Conservation (phyloP, 2,888 invertebrate genomes). For the Busseola fusca region DNA sequence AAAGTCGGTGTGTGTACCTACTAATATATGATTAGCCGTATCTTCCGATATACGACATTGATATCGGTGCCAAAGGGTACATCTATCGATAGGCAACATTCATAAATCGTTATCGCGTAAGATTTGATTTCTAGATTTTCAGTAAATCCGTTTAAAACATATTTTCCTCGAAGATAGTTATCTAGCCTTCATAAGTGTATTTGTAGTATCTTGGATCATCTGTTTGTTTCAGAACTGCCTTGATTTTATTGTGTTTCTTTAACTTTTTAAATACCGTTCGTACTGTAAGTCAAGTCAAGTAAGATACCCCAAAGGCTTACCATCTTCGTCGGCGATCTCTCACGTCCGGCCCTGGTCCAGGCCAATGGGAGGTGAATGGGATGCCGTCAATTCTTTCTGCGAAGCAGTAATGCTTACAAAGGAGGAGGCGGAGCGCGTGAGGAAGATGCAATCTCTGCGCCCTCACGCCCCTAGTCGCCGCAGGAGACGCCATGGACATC, state of each 20-base stretch:
- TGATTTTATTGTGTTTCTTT: constrained; percentile 13
- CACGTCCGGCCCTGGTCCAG: no score
- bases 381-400: no score
- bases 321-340: no score
- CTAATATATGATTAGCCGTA: constrained; percentile 39
- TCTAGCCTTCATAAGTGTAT: constrained; percentile 50
- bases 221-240: constrained; percentile 18
- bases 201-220: constrained; percentile 37
- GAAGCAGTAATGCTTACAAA: no score
- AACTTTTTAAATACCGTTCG: background rate
- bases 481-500: no score
- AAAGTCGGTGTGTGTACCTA: constrained; percentile 13
- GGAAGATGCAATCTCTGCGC: no score
- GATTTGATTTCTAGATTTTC: constrained; percentile 59
- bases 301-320: background rate
- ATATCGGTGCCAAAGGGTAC: constrained; percentile 21
- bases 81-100: constrained; percentile 47
- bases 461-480: no score
- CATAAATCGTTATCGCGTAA: constrained; percentile 51
- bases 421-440: no score
- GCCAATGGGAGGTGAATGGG: no score
- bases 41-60: constrained; percentile 9
- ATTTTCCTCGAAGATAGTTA: constrained; percentile 53
- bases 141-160: constrained; percentile 59
- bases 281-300: no score